These are phyloP conservation scores for Leptinotarsa rubiginosa DNA, from an alignment of 2,888 invertebrate species.

Conservation along the genomic window DNA sequence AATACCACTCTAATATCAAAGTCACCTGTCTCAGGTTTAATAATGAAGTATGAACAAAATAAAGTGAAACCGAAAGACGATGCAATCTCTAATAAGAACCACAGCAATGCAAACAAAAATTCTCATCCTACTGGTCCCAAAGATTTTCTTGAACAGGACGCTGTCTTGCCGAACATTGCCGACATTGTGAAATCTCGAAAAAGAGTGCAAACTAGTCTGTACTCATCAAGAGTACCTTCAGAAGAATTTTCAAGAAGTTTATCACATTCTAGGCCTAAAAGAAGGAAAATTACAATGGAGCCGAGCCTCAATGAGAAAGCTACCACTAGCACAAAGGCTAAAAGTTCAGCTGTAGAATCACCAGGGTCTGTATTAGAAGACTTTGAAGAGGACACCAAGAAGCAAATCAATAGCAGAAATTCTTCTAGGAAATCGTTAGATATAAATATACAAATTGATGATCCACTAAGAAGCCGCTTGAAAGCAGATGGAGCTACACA, in stretches of 20 bases:
- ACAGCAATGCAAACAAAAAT: neutral
- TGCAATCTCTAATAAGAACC: neutral
- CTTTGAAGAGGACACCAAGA: neutral
- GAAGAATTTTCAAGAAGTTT: neutral
- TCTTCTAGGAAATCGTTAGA: neutral
- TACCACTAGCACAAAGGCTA: neutral
- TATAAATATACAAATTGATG: neutral
- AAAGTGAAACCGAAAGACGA: neutral
- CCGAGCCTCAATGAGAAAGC: neutral
- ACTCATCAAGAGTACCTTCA: neutral
- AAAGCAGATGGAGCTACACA: neutral
- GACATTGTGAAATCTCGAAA: constrained; percentile 12
- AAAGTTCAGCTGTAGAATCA: neutral
- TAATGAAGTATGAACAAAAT: neutral
- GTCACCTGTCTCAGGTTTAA: neutral
- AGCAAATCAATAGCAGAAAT: neutral
- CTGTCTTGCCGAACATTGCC: neutral
- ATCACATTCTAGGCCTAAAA: constrained; percentile 7
- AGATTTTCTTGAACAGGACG: neutral
- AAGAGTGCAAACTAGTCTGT: neutral
- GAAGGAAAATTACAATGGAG: neutral
- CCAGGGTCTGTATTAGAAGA: neutral
- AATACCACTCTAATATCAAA: neutral
- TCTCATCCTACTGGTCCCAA: neutral
- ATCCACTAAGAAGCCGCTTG: neutral